Base-by-base conservation (phyloP, 2,797 vertebrate species). In the Perodicticus potto region DNA sequence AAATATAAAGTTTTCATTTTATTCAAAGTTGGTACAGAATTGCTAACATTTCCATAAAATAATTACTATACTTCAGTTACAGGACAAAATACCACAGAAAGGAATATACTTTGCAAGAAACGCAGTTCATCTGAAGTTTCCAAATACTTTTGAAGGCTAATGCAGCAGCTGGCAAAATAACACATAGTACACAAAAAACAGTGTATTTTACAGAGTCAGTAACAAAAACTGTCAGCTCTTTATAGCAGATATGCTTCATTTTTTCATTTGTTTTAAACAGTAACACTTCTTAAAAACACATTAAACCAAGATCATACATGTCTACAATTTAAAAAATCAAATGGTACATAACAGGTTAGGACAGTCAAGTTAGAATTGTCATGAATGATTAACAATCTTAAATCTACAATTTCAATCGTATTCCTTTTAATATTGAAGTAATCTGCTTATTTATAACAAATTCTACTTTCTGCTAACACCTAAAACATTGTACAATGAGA, bases 21-120 rank as follows among this genome's bases (percentile, higher is more conserved):
- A 98, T 99, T 98, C 98, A 98, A 98, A 98, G 97, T 98, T 98
- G 98, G 98, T 98, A 98, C 98, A 98, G 98, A 99, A 98, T 97
- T 98, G 98, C 97, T 98, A 98, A 98, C 98, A 98, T 98, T 98
- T 98, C 97, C 98, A 98, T 98, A 98, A 98, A 99, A 98, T 98
- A 98, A 98, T 98, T 98, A 98, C 94, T 96, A 69, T 96, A 97
- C 96, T 96, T 97, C 93, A 98, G 96, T 96, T 98, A 98, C 98
- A 98, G 95, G 98, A 99, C 98, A 97, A 98, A 98, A 98, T 98
- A 98, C 98, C 98, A 98, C 98, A 98, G 98, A 98, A 98, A 98
- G 97, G 97, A 98, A 98, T 98, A 97, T 98, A 98, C 98, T 98
- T 98, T 98, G 98, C 98, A 98, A 98, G 98, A 98, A 98, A 98